Percentiles rank a stretch among this genome's conserved stretches.
phyloP scores from a whole-genome alignment of 1,140 invertebrate genomes.

The Zeugodacus cucurbitae region DNA sequence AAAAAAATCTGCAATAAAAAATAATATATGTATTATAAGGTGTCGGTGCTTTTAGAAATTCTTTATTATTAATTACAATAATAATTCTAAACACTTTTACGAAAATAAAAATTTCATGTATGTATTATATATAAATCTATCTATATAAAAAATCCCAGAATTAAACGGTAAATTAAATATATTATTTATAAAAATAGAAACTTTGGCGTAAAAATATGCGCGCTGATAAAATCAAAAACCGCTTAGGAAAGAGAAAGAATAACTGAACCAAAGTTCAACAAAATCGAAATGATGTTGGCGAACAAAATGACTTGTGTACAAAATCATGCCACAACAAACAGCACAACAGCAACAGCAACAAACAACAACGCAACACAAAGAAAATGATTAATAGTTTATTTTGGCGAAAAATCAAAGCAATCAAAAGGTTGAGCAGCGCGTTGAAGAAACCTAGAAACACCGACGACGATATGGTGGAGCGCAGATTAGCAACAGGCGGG shows the following conservation, averaged over 20 bases:
- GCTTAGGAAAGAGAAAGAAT: neutral
- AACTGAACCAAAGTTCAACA: neutral
- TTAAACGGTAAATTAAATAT: too few relatives aligned
- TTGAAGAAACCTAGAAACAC: neutral
- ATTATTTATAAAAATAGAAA: too few relatives aligned
- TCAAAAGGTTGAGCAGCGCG: neutral
- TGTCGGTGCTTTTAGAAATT: too few relatives aligned
- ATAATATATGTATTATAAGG: too few relatives aligned
- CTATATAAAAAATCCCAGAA: too few relatives aligned
- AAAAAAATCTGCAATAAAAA: too few relatives aligned
- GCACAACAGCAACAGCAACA: neutral
- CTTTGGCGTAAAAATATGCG: too few relatives aligned
- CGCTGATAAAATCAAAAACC: neutral
- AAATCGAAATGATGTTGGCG: neutral
- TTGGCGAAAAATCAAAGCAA: neutral
- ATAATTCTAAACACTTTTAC: too few relatives aligned
- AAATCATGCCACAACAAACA: neutral
- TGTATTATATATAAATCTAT: too few relatives aligned
- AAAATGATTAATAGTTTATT: conserved; percentile 2
- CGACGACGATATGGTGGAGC: neutral
- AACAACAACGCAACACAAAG: neutral
- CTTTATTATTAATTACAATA: too few relatives aligned
- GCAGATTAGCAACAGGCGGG: neutral
- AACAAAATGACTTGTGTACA: neutral
- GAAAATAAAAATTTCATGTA: too few relatives aligned